A percentile compares a stretch with the other conserved stretches of the same genome.
Evolutionary conservation across 2,888 invertebrate species (phyloP).

Genomic region (Kryphioiulus occultus): DNA sequence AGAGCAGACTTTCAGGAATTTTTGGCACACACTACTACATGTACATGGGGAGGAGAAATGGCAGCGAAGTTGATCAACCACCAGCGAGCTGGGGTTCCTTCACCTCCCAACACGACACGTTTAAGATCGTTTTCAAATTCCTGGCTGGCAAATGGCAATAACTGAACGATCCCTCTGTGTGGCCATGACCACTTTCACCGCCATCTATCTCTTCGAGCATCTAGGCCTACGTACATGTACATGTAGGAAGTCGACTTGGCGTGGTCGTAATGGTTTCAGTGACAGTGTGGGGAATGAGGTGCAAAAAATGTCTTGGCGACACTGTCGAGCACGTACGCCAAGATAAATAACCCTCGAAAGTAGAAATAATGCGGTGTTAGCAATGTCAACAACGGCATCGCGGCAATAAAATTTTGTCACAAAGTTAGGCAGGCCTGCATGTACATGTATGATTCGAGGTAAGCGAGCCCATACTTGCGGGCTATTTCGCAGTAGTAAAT

Average conservation of each 20-base stretch:
- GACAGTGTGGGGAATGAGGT: not conserved
- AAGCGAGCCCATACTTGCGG: too few relatives aligned
- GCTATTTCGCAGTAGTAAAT: too few relatives aligned
- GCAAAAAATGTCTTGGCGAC: not conserved
- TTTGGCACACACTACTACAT: not conserved
- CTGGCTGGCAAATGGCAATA: not conserved
- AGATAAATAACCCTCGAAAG: not conserved
- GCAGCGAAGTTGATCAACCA: not conserved
- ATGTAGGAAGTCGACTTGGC: not conserved
- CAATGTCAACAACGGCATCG: not conserved
- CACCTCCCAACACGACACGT: not conserved
- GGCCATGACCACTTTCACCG: not conserved
- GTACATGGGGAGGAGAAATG: not conserved
- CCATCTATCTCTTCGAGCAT: not conserved
- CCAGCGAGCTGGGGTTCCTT: conserved; percentile 32
- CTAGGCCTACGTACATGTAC: not conserved
- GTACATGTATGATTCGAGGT: not conserved
- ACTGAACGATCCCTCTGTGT: not conserved
- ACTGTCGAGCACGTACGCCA: not conserved
- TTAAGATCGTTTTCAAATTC: not conserved
- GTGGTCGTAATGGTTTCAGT: not conserved
- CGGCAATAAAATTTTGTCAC: not conserved
- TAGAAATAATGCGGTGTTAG: not conserved
- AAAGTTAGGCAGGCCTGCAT: too few relatives aligned
- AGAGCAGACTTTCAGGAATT: conserved; percentile 13